Evolutionary conservation across 2,797 vertebrate genomes (phyloP).

Genomic region (Enteromius radiatus): DNA sequence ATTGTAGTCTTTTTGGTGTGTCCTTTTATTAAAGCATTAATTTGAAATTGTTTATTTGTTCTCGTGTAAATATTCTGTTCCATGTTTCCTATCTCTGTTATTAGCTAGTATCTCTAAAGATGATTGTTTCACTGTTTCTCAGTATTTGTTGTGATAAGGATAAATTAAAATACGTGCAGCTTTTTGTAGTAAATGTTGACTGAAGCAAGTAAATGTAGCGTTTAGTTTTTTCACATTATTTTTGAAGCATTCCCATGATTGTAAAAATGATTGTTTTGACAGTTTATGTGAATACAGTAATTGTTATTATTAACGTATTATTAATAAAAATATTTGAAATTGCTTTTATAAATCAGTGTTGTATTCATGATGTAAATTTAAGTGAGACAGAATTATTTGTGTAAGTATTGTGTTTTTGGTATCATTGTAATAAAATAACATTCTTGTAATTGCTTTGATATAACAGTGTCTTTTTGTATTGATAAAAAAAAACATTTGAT

Average conservation of each 20-base stretch:
- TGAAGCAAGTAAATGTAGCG: neutral
- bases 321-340: neutral
- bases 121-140: neutral
- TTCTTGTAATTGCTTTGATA: neutral
- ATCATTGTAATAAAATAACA: slow-evolving; percentile 9
- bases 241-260: neutral
- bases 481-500: neutral
- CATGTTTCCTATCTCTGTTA: neutral
- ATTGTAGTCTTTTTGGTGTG: neutral
- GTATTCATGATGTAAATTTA: neutral
- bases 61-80: neutral
- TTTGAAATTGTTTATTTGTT: neutral
- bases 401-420: neutral
- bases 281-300: neutral
- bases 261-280: neutral
- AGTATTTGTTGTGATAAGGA: neutral
- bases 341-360: neutral
- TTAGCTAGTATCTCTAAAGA: neutral
- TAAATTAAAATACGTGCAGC: neutral
- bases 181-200: neutral
- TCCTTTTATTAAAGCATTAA: neutral
- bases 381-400: neutral
- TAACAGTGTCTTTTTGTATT: neutral
- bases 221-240: neutral
- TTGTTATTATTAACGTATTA: neutral